These are phyloP conservation scores for Drosophila phalerata DNA, from an alignment of 2,888 invertebrate genomes.

Conservation along the genomic window DNA sequence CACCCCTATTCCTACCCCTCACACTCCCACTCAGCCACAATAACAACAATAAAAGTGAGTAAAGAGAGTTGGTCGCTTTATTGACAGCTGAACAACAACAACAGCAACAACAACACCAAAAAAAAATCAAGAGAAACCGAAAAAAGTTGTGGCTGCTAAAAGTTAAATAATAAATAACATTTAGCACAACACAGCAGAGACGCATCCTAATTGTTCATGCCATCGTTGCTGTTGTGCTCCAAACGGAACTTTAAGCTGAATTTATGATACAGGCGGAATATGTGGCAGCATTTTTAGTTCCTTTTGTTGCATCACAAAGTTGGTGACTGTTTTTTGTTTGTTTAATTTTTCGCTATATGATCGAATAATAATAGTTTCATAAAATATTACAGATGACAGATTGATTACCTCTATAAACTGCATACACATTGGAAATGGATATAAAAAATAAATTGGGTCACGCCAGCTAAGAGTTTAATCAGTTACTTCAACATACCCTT, in stretches of 20 bases:
- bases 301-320: conserved; percentile 13
- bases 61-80: conserved; percentile 52
- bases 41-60: conserved; percentile 31
- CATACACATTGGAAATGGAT: background rate
- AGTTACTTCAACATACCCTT: no score
- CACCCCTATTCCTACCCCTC: background rate
- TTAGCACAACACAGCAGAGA: conserved; percentile 50
- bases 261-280: conserved; percentile 33
- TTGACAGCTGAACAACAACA: conserved; percentile 63
- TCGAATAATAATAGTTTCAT: conserved; percentile 25
- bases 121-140: conserved; percentile 4
- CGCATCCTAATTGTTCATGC: conserved; percentile 44
- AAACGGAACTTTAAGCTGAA: conserved; percentile 28
- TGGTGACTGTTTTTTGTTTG: background rate
- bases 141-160: conserved; percentile 64
- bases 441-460: background rate
- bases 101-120: background rate
- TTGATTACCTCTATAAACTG: conserved; percentile 14
- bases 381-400: conserved; percentile 19
- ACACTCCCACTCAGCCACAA: conserved; percentile 1
- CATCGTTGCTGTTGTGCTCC: background rate
- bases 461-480: background rate
- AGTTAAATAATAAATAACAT: conserved; percentile 78
- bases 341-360: conserved; percentile 8
- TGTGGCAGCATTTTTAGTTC: conserved; percentile 6